Evolutionary conservation across 2,113 vertebrate species (phyloP).

Genomic region (Brevimyrus niger): DNA sequence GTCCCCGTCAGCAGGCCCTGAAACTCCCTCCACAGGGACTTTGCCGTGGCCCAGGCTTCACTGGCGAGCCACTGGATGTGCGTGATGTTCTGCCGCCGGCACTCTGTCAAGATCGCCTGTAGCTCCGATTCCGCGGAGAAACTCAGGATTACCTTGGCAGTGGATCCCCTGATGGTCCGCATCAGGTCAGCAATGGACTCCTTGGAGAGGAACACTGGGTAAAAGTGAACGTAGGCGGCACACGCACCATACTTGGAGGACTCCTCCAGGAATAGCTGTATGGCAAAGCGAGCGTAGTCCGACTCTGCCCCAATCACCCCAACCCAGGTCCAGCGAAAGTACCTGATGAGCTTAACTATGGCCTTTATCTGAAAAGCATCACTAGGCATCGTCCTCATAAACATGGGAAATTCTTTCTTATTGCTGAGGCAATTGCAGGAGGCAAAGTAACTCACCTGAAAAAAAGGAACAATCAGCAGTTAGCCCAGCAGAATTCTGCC

Average conservation of each 20-base stretch:
- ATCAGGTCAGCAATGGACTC: slow-evolving; percentile 40
- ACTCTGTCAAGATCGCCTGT: slow-evolving; percentile 45
- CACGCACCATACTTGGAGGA: slow-evolving; percentile 47
- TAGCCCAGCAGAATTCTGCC: not conserved
- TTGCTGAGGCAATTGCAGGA: slow-evolving; percentile 60
- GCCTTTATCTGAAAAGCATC: slow-evolving; percentile 59
- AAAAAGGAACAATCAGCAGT: not conserved
- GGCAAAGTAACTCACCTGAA: slow-evolving; percentile 62
- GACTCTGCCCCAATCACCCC: slow-evolving; percentile 55
- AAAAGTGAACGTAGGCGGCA: slow-evolving; percentile 53
- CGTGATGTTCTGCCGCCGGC: slow-evolving; percentile 44
- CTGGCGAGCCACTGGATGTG: slow-evolving; percentile 58
- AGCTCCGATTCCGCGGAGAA: slow-evolving; percentile 55
- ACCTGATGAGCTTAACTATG: slow-evolving; percentile 46
- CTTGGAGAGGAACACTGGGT: slow-evolving; percentile 39
- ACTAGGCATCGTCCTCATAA: slow-evolving; percentile 64
- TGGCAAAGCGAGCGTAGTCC: slow-evolving; percentile 58
- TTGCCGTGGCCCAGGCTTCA: slow-evolving; percentile 57
- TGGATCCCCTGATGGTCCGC: slow-evolving; percentile 37
- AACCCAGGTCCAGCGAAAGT: slow-evolving; percentile 62
- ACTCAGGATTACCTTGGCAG: slow-evolving; percentile 53
- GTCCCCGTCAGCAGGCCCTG: slow-evolving; percentile 48
- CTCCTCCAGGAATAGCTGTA: slow-evolving; percentile 58
- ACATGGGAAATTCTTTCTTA: slow-evolving; percentile 53
- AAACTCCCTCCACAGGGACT: slow-evolving; percentile 48